These are phyloP conservation scores for Isaurus tuberculatus DNA, from an alignment of 92 coral and sea anemone genomes.

Conservation along the genomic window DNA sequence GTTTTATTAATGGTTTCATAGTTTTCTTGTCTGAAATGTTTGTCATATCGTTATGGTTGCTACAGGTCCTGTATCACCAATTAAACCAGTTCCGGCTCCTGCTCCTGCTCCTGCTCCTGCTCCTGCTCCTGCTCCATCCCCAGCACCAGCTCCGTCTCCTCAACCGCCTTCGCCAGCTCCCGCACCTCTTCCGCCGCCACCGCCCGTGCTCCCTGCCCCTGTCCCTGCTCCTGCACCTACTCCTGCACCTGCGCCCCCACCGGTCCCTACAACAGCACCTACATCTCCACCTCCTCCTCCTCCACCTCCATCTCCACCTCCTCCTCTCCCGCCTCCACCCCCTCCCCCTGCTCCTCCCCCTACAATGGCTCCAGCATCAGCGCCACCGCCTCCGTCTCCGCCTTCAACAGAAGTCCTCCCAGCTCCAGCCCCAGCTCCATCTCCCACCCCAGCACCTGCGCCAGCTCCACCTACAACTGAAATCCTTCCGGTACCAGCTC, in stretches of 20 bases:
- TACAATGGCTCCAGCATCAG: neutral
- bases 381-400: slow-evolving; percentile 29
- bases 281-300: neutral
- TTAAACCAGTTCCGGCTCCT: slow-evolving; percentile 1
- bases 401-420: slow-evolving; percentile 28
- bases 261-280: neutral
- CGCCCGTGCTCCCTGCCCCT: neutral
- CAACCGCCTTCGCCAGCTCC: slow-evolving; percentile 12
- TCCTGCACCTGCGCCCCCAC: neutral
- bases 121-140: slow-evolving; percentile 15
- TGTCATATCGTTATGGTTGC: neutral
- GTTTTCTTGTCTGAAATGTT: neutral
- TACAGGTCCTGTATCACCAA: neutral
- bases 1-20: neutral
- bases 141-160: slow-evolving; percentile 8
- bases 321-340: slow-evolving; percentile 1
- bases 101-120: slow-evolving; percentile 23
- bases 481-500: neutral
- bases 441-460: slow-evolving; percentile 12
- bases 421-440: slow-evolving; percentile 17
- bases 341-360: slow-evolving; percentile 13
- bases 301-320: neutral
- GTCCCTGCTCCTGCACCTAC: neutral
- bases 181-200: neutral
- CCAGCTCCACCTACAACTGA: slow-evolving; percentile 27